Conservation (phyloP, 2,888 invertebrate species). For the Lepidocyrtoides sp. region DNA sequence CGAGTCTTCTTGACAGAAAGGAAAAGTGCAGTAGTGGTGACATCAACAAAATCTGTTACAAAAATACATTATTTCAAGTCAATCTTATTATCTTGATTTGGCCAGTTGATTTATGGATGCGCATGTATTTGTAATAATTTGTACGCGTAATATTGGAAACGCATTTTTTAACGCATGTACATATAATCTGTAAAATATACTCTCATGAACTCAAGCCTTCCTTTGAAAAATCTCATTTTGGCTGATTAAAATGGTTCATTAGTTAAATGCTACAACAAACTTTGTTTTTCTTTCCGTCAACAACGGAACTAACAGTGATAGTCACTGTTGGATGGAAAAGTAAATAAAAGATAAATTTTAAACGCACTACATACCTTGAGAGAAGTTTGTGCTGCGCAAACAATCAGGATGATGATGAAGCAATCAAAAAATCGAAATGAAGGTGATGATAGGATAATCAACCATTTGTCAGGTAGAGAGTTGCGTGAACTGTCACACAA, state of each 20-base stretch:
- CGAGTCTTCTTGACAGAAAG: background rate
- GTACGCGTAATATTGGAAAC: too few relatives aligned
- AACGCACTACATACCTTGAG: constrained; percentile 37
- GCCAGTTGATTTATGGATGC: background rate
- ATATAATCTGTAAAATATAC: too few relatives aligned
- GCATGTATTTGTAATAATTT: too few relatives aligned
- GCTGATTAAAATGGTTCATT: too few relatives aligned
- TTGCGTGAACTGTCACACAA: background rate
- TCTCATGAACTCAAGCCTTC: too few relatives aligned
- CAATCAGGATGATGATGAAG: background rate
- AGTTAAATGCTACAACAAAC: too few relatives aligned
- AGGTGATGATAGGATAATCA: background rate
- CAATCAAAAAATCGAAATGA: background rate
- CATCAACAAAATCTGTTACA: background rate
- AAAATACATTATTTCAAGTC: background rate
- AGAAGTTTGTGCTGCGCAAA: background rate
- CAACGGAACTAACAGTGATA: background rate
- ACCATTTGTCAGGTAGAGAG: background rate
- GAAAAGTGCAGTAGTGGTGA: background rate
- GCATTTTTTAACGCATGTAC: too few relatives aligned
- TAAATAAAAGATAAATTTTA: constrained; percentile 18
- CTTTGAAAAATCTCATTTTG: too few relatives aligned
- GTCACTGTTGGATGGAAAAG: background rate
- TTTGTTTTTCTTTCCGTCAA: background rate
- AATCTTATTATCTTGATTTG: background rate